Evolutionary conservation across 92 coral and sea anemone genomes (phyloP).

Genomic region (Plumapathes pennacea): DNA sequence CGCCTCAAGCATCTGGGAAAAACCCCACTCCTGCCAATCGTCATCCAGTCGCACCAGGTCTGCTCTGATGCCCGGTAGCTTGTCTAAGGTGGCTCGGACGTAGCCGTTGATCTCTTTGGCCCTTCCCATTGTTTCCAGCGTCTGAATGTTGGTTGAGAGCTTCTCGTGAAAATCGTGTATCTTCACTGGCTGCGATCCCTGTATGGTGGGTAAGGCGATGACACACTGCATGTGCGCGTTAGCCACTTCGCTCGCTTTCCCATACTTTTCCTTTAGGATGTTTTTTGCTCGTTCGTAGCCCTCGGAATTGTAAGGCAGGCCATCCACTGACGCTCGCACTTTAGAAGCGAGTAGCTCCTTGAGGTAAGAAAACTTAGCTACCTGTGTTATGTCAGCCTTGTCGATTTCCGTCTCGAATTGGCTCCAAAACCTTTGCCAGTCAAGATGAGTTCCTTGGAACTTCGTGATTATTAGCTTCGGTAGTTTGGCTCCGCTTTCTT

Average conservation of each 20-base stretch:
- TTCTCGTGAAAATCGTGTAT: constrained; percentile 22
- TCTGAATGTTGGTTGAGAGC: constrained; percentile 23
- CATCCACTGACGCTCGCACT: constrained; percentile 28
- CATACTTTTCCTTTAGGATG: constrained; percentile 34
- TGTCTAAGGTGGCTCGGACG: constrained; percentile 12
- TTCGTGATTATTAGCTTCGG: constrained; percentile 46
- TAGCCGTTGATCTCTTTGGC: constrained; percentile 6
- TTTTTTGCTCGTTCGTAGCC: constrained; percentile 40
- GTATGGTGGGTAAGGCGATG: constrained; percentile 24
- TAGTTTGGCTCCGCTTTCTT: constrained; percentile 38
- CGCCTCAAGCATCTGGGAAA: constrained; percentile 8
- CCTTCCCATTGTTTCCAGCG: constrained; percentile 46
- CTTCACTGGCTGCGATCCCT: constrained; percentile 41
- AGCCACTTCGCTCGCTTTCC: constrained; percentile 45
- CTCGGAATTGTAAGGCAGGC: constrained; percentile 28
- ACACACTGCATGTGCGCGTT: constrained; percentile 41
- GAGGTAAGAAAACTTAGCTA: constrained; percentile 54
- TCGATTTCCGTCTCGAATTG: constrained; percentile 58
- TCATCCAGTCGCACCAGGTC: constrained; percentile 22
- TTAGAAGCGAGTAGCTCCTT: constrained; percentile 41
- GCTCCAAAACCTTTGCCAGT: constrained; percentile 47
- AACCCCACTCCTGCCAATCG: constrained; percentile 20
- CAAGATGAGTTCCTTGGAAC: constrained; percentile 59
- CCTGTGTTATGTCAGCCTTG: constrained; percentile 32
- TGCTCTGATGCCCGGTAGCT: constrained; percentile 28